Evolutionary conservation across 1,140 invertebrate genomes (phyloP).

Genomic region (Drosophila ercepeae): DNA sequence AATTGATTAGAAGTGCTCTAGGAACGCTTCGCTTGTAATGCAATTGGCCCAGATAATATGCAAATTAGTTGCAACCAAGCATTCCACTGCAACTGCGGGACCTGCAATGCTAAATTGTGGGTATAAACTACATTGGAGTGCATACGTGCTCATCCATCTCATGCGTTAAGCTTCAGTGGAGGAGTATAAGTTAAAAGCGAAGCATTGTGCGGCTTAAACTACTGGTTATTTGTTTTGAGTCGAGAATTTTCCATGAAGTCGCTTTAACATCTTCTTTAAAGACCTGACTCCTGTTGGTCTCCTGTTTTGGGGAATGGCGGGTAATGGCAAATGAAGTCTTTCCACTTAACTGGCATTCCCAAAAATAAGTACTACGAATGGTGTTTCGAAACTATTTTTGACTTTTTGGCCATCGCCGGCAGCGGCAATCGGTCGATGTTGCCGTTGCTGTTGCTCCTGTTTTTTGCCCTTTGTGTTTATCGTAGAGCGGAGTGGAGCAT

Average conservation of each 20-base stretch:
- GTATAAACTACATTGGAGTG: slow-evolving; percentile 68
- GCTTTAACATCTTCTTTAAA: not conserved
- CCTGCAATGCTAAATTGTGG: slow-evolving; percentile 71
- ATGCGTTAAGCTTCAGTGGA: slow-evolving; percentile 39
- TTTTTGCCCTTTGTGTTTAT: slow-evolving; percentile 51
- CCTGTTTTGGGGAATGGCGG: slow-evolving; percentile 15
- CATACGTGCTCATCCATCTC: not conserved
- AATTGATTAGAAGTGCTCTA: slow-evolving; percentile 57
- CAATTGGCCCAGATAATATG: slow-evolving; percentile 70
- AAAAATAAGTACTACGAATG: slow-evolving; percentile 71
- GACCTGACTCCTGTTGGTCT: not conserved
- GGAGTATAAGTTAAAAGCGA: slow-evolving; percentile 34
- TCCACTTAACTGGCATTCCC: slow-evolving; percentile 45
- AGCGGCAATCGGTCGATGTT: slow-evolving; percentile 30
- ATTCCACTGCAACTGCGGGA: slow-evolving; percentile 50
- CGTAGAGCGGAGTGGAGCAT: slow-evolving; percentile 7
- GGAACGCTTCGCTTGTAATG: slow-evolving; percentile 37
- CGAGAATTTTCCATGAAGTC: not conserved
- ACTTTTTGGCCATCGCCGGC: slow-evolving; percentile 63
- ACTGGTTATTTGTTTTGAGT: slow-evolving; percentile 47
- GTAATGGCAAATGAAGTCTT: slow-evolving; percentile 39
- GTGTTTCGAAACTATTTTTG: slow-evolving; percentile 76
- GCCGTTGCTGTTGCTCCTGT: slow-evolving; percentile 23
- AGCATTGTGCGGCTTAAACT: slow-evolving; percentile 45
- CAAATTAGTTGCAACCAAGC: slow-evolving; percentile 61